Conservation (phyloP, 1,140 invertebrate species). For the Thaumatotibia leucotreta region DNA sequence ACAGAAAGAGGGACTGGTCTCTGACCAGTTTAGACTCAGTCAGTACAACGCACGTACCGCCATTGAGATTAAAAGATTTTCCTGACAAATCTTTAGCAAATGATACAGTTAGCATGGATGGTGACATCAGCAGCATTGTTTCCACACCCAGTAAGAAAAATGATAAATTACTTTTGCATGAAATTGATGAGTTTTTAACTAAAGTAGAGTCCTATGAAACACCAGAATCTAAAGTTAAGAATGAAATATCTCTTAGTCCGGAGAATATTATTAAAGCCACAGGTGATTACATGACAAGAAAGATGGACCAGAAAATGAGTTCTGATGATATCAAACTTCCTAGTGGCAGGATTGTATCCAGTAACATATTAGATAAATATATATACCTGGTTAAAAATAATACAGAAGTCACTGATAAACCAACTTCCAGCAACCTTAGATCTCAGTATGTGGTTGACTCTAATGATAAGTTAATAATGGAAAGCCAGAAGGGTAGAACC, state of each 20-base stretch:
- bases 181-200: conserved; percentile 77
- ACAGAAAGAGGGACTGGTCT: conserved; percentile 37
- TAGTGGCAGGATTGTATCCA: conserved; percentile 49
- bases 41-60: conserved; percentile 23
- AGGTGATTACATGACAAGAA: conserved; percentile 52
- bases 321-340: conserved; percentile 49
- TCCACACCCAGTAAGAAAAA: conserved; percentile 67
- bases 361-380: conserved; percentile 60
- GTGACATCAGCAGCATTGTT: conserved; percentile 60
- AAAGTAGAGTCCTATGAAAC: conserved; percentile 74
- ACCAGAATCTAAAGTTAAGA: conserved; percentile 46
- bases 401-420: neutral
- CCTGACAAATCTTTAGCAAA: conserved; percentile 26
- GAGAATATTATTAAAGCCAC: conserved; percentile 63
- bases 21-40: conserved; percentile 48
- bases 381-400: conserved; percentile 65
- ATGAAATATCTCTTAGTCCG: conserved; percentile 31
- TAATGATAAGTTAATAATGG: neutral
- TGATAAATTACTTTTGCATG: conserved; percentile 67
- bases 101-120: conserved; percentile 66
- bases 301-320: conserved; percentile 41
- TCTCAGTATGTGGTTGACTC: neutral
- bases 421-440: neutral
- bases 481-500: neutral
- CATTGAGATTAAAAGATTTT: conserved; percentile 30